Base-by-base conservation (phyloP, 2,113 vertebrate genomes). In the Hoplias malabaricus region DNA sequence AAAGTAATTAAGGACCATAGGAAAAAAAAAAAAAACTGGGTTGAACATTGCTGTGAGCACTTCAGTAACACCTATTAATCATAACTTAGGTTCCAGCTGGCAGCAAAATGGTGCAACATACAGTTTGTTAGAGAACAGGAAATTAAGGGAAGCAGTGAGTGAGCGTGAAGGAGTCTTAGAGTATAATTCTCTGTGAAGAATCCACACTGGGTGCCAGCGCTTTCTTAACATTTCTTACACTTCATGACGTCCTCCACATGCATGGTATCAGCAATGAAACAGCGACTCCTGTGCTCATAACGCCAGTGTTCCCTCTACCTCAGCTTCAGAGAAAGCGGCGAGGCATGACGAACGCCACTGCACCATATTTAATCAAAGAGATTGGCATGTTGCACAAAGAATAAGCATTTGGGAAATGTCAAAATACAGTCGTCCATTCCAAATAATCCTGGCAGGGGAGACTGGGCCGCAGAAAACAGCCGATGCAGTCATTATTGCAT, bases 371-470 rank as follows among this genome's bases (percentile, higher is more conserved):
- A 86, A 91, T 89, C 87, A 88, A 83, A 81, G 63, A 86, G 87
- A 91, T 76, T 84, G 89, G 69, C 84, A 88, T 90, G 87, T 88
- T 88, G 83, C 83, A 87, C 83, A 86, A 85, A 83, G 66, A 85
- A 84, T 82, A 83, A 89, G 76, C 81, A 53, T 80, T 85, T 59
- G 56, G 42, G 74, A 85, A 90, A 85, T 87, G 86, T 90, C 87
- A 88, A 90, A 87, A 84, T 79, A 46, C 68, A 48, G n/a, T 69
- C 50, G 66, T n/a, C 11, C 73, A 68, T 81, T 71, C 75, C 74
- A 57, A 62, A 76, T 76, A 59, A 62, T 63, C 25, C 57, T 75
- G 59, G 42, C 46, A 69, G 36, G 29, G 72, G 63, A 63, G 27
- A 53, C 42, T 61, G 16, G 67, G 63, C 21, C 57, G n/a, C 62